Evolutionary conservation across 2,113 vertebrate species (phyloP), one percentile per base, ranked within the genome.

Genomic region (Xerus inauris): DNA sequence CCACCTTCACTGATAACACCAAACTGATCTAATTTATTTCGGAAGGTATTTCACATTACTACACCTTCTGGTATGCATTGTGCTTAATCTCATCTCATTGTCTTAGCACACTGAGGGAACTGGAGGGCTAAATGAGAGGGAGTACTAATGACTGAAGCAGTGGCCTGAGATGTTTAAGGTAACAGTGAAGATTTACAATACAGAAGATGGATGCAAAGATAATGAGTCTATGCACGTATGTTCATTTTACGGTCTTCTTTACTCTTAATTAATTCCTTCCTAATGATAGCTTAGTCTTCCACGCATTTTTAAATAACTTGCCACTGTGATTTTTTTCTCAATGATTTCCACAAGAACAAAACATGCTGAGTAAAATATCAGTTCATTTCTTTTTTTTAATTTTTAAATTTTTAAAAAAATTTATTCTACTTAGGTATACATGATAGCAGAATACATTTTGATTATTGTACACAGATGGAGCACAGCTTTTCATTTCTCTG

Each of bases 271-370:
- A 87, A 85, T 54, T 88, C 32, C 65, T 88, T 96, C 73, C 64
- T 91, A 94, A 82, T 47, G 45, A 47, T 40, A 73, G 3, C 32
- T 89, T 87, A 88, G 85, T 30, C 3, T 85, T 45, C 59, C 1
- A 45, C 16, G 6, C 35, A 77, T 57, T 96, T 96, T 91, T 84
- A 97, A 71, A 92, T 82, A 92, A 80, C 75, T 97, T 94, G 40
- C 47, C 72, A 85, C 42, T 65, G 12, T 42, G 26, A 64, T 69
- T 87, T 95, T 54, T 59, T 89, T 75, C 64, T 91, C 76, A 72
- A 24, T 54, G 42, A 76, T 94, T 94, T 92, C 77, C 47, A 73
- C 75, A 87, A 24, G 35, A 35, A 92, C 35, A 86, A 92, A 92
- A 69, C 38, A n/a, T 77, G 20, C 49, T 73, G 9, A 95, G 19